Conservation (phyloP, 2,888 invertebrate genomes). For the Arctia plantaginis region DNA sequence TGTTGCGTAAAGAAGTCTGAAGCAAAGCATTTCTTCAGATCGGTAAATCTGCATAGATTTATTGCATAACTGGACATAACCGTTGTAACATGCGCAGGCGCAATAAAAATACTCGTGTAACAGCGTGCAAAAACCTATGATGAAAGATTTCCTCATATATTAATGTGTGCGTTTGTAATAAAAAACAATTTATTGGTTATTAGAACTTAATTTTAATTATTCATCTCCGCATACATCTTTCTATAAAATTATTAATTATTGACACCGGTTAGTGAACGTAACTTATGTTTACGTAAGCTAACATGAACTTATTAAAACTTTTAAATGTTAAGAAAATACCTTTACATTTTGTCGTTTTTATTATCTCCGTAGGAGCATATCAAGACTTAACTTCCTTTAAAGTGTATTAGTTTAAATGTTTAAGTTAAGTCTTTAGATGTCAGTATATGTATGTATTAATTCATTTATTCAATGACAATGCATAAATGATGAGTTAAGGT, state of each 20-base stretch:
- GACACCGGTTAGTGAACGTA: not conserved
- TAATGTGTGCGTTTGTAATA: conserved; percentile 17
- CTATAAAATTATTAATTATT: not conserved
- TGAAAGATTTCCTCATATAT: conserved; percentile 47
- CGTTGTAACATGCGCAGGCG: conserved; percentile 35
- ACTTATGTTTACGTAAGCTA: not conserved
- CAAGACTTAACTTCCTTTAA: too few species aligned
- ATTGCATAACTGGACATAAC: conserved; percentile 51
- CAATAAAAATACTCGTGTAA: conserved; percentile 34
- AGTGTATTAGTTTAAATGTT: too few species aligned
- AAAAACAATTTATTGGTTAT: conserved; percentile 14
- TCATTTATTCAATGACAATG: too few species aligned
- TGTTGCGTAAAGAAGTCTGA: conserved; percentile 44
- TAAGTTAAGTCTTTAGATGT: too few species aligned
- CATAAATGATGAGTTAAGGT: too few species aligned
- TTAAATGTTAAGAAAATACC: too few species aligned
- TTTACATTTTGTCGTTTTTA: too few species aligned
- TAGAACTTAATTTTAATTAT: not conserved
- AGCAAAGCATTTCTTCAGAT: conserved; percentile 32
- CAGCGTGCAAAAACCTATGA: conserved; percentile 36
- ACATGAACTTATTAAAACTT: not conserved
- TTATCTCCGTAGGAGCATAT: too few species aligned
- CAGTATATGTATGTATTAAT: too few species aligned
- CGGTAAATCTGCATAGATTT: conserved; percentile 35
- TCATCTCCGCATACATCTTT: not conserved